Conservation (phyloP, 2,797 vertebrate species). For the Pangasius larnaudii region DNA sequence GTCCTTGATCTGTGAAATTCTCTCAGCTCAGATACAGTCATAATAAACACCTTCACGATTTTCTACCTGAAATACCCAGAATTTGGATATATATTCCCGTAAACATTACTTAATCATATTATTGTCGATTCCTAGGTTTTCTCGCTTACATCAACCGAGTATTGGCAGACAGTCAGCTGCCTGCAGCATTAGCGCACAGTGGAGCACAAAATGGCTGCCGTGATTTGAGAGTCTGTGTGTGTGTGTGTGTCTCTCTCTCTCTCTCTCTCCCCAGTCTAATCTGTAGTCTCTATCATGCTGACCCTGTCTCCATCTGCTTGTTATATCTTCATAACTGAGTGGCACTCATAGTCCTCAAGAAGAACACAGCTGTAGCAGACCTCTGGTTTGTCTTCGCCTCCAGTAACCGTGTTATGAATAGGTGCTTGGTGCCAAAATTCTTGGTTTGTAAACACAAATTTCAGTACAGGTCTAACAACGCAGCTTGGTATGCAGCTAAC, state of each 20-base stretch:
- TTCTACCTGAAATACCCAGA: not conserved
- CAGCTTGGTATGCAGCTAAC: not conserved
- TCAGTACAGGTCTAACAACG: not conserved
- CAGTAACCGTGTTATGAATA: not conserved
- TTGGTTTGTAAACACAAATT: not conserved
- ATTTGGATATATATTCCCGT: not conserved
- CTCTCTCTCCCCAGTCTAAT: slow-evolving; percentile 13
- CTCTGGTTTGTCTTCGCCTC: slow-evolving; percentile 1
- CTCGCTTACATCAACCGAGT: not conserved
- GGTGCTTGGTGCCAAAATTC: not conserved
- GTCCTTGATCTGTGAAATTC: slow-evolving; percentile 16
- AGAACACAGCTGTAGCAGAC: not conserved
- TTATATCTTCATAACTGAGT: slow-evolving; percentile 28
- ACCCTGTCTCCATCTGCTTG: slow-evolving; percentile 20
- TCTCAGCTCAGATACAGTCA: not conserved
- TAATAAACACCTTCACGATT: not conserved
- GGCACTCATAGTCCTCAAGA: slow-evolving; percentile 17
- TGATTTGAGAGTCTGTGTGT: slow-evolving; percentile 24
- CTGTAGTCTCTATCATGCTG: slow-evolving; percentile 34
- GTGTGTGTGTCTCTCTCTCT: slow-evolving; percentile 3
- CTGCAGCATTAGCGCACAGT: slow-evolving; percentile 18
- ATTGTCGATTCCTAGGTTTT: not conserved
- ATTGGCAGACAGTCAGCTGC: slow-evolving; percentile 27
- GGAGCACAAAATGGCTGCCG: slow-evolving; percentile 34
- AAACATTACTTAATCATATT: not conserved